These are phyloP conservation scores for Euphydryas editha DNA, from an alignment of 2,888 invertebrate genomes.

Conservation along the genomic window DNA sequence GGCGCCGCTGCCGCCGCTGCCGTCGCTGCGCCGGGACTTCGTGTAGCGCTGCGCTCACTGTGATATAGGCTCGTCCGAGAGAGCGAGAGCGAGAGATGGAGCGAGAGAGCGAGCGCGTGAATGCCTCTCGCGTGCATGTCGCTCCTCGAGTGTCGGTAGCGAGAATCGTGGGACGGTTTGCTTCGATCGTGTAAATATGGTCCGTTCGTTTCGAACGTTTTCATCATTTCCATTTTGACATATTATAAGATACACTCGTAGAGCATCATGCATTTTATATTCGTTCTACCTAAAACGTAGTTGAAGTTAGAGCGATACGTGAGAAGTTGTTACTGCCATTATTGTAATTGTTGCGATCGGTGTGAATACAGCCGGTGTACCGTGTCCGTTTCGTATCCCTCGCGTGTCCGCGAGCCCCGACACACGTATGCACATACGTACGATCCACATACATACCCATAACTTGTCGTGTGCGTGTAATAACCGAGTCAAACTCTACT, in stretches of 20 bases:
- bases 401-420: conserved; percentile 3
- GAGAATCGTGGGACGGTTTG: conserved; percentile 59
- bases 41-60: conserved; percentile 65
- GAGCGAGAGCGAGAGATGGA: no score
- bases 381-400: conserved; percentile 32
- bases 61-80: conserved; percentile 78
- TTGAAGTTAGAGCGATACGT: conserved; percentile 55
- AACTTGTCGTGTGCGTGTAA: conserved; percentile 1
- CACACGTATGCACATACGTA: conserved; percentile 3
- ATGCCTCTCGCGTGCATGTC: conserved; percentile 55
- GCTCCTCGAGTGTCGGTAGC: conserved; percentile 68
- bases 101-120: no score
- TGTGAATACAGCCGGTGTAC: conserved; percentile 54
- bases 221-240: conserved; percentile 69
- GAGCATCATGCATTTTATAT: conserved; percentile 77
- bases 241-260: conserved; percentile 76
- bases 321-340: conserved; percentile 68
- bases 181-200: conserved; percentile 75
- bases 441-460: not conserved
- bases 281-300: conserved; percentile 67
- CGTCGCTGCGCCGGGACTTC: conserved; percentile 45
- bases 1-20: conserved; percentile 47
- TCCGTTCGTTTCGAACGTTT: conserved; percentile 69
- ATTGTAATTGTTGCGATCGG: conserved; percentile 67
- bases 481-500: conserved; percentile 26